Base-by-base conservation (phyloP, 2,797 vertebrate genomes). In the Bufotes viridis region DNA sequence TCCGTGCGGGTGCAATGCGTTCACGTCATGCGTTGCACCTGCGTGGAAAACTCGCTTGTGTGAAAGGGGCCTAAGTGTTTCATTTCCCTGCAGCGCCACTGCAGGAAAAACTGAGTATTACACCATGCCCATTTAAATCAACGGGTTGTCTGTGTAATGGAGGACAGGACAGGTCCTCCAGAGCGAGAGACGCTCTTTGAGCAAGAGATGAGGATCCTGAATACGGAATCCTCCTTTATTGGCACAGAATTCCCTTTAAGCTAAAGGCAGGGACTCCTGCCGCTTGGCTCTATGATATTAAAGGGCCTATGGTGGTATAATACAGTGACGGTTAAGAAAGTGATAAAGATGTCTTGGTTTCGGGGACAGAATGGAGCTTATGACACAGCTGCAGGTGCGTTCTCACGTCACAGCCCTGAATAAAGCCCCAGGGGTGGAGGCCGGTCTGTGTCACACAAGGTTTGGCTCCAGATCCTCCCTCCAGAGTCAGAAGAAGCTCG, bases 311-410 rank as follows among this genome's bases (percentile, higher is more conserved):
- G 42, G 42, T 6, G 42, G 42, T 42, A 42, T 42, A 5, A 42
- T 42, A 42, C 42, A 42, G 42, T 42, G 42, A 42, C 42, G 4
- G 42, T 4, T 5, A 42, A 34, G 29, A 75, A 17, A 1, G 22
- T 20, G 42, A 74, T 20, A 8, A 42, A 78, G 18, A 42, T 17
- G 34, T 74, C 29, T 51, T 22, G 24, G 65, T 67, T 67, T 75
- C 72, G 7, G 49, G 65, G 3, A 82, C 55, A 51, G 42, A 51
- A 82, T 53, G 81, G 26, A 2, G 49, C 22, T 24, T 15, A 18
- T 82, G 49, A 82, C 81, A 49, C 76, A 81, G 85, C 78, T 87
- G 78, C 53, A 61, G 85, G 61, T 72, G 10, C 13, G 58, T 58
- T 60, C 65, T 63, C 34, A 55, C 65, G 85, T 86, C 85, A 86